These are phyloP conservation scores for Picus viridis DNA, from an alignment of 2,797 vertebrate genomes.

Conservation along the genomic window DNA sequence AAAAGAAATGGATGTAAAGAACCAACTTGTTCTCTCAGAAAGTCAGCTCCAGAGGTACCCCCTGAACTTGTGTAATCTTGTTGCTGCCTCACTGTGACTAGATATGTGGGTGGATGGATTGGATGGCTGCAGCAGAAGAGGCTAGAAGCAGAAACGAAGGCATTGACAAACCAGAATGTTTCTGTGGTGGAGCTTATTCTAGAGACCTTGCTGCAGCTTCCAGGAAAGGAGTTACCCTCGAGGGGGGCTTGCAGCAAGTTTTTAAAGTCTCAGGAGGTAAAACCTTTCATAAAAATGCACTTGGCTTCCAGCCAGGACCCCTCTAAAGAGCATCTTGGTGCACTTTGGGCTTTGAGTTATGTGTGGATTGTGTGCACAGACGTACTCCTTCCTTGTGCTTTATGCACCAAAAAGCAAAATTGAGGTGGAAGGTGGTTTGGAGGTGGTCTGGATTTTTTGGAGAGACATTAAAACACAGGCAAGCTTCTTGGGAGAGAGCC, in stretches of 20 bases:
- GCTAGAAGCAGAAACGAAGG: neutral
- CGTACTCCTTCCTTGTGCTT: neutral
- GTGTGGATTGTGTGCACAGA: neutral
- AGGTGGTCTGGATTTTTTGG: neutral
- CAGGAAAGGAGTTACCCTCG: conserved; percentile 2
- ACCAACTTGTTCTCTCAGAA: conserved; percentile 16
- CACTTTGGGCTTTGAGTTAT: neutral
- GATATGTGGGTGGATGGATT: conserved; percentile 34
- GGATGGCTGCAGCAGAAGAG: neutral
- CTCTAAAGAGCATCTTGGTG: neutral
- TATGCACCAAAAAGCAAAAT: neutral
- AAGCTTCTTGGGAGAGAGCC: neutral
- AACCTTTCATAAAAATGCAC: conserved; percentile 6
- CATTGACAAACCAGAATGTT: conserved; percentile 33
- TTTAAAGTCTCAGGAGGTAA: conserved; percentile 11
- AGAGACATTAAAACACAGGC: neutral
- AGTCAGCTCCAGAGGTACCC: neutral
- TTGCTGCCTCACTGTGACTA: conserved; percentile 6
- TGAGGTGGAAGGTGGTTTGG: neutral
- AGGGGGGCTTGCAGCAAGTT: neutral
- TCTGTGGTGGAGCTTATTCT: neutral
- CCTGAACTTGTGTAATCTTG: neutral
- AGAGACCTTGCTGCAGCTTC: neutral
- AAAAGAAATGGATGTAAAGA: neutral
- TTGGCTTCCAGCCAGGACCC: neutral